A percentile compares a stretch with the other conserved stretches of the same genome.
Conservation (phyloP, 2,888 invertebrate species). For the Agonopterix alstromeriana region DNA sequence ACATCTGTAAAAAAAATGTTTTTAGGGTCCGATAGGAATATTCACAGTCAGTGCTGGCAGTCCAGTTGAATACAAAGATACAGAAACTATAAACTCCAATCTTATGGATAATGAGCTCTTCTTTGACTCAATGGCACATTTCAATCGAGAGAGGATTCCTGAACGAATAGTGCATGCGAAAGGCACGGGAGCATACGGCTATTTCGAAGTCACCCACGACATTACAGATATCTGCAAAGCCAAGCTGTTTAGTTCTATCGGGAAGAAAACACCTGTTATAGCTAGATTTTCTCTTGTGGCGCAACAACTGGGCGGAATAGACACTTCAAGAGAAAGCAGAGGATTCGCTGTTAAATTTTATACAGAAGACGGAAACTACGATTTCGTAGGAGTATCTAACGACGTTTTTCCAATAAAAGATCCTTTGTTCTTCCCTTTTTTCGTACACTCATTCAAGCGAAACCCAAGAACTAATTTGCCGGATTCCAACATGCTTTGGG, state of each 20-base stretch:
- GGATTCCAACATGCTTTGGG: conserved; percentile 55
- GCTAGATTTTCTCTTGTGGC: conserved; percentile 76
- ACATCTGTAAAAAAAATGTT: background rate
- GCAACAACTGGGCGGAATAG: conserved; percentile 80
- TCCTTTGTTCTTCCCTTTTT: conserved; percentile 66
- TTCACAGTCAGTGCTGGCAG: conserved; percentile 49
- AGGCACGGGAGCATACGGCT: conserved; percentile 81
- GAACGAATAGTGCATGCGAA: conserved; percentile 94
- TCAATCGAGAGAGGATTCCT: conserved; percentile 89
- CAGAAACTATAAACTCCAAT: conserved; percentile 7
- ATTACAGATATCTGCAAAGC: conserved; percentile 47
- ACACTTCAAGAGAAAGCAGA: conserved; percentile 41
- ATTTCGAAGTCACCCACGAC: conserved; percentile 5
- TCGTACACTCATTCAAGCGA: conserved; percentile 72
- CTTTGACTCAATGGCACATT: conserved; percentile 83
- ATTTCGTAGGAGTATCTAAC: conserved; percentile 62
- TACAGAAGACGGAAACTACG: conserved; percentile 25
- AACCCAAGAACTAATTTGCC: conserved; percentile 65
- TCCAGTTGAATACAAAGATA: conserved; percentile 4
- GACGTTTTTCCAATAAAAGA: conserved; percentile 77
- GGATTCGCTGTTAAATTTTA: conserved; percentile 57
- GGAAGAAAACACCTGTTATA: conserved; percentile 75
- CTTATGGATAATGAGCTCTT: conserved; percentile 44
- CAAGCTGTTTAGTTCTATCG: conserved; percentile 74
- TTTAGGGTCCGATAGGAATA: conserved; percentile 11